These are phyloP conservation scores for Melangyna quadrimaculata DNA, from an alignment of 2,888 invertebrate genomes.

Conservation along the genomic window DNA sequence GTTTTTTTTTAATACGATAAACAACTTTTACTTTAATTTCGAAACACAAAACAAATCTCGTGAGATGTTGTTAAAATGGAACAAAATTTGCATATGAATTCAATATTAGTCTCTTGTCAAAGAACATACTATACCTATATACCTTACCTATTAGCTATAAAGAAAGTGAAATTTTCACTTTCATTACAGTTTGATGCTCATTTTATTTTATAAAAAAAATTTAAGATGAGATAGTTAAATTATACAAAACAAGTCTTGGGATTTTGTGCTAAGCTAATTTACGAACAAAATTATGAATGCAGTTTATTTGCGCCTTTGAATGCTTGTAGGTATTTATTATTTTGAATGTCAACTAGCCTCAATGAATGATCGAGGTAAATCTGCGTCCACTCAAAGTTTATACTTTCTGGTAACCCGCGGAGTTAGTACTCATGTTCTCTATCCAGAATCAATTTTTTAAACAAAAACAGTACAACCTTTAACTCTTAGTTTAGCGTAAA, in stretches of 20 bases:
- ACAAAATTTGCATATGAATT: constrained; percentile 59
- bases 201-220: neutral
- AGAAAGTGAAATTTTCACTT: constrained; percentile 67
- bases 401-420: no score
- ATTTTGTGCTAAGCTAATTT: neutral
- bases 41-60: constrained; percentile 44
- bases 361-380: no score
- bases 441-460: no score
- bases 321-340: no score
- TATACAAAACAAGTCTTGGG: no score
- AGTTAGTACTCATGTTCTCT: no score
- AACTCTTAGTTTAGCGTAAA: no score
- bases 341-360: no score
- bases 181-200: neutral
- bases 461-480: no score
- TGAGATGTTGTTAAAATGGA: constrained; percentile 31
- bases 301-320: no score
- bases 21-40: constrained; percentile 60
- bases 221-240: no score
- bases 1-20: neutral
- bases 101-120: constrained; percentile 29
- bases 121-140: neutral
- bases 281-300: neutral
- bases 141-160: neutral
- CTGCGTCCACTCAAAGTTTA: no score